Evolutionary conservation across 2,113 vertebrate genomes (phyloP), one percentile per base, ranked within the genome.

Genomic region (Ovibos moschatus): DNA sequence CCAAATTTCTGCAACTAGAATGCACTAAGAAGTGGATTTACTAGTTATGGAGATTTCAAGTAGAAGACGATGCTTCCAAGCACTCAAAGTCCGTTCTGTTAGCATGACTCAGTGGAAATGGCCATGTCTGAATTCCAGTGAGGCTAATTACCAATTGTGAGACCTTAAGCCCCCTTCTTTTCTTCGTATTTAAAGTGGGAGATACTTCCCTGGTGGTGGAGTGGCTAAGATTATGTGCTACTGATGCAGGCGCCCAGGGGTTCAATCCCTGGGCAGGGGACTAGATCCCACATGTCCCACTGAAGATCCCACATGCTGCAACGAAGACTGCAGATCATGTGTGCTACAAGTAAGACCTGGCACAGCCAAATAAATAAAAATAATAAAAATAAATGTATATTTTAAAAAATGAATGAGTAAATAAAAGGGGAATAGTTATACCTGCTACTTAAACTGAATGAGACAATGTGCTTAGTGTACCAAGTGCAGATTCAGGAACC

Each of bases 291-390:
- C 76, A 47, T 79, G 8, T 15, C 7, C 3, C 43, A 10, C 27
- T 47, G 4, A 79, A 47, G 71, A 25, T 74, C 43, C 27, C 0
- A 0, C 8, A 15, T 11, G 76, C 27, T 45, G 13, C 74, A 45
- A 45, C 0, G 10, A 40, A 71, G 10, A 40, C 1, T 40, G 5
- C 5, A 47, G 23, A 76, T 43, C 76, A 2, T 9, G 0, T 30
- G 15, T 19, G 27, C 15, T 16, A 6, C 74, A 9, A 28, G 13
- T 45, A 28, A 78, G 40, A 28, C 43, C 14, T 45, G 25, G 40
- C 0, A 0, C 25, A 45, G 43, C 40, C 74, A 45, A 28, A 45
- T 45, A 45, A 78, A 45, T 78, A 16, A 45, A 28, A 45, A 45
- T 28, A 45, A 45, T 78, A 25, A 28, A 16, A 28, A 47, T 45